phyloP scores from a whole-genome alignment of 1,140 invertebrate species.

The Chymomyza costata region DNA sequence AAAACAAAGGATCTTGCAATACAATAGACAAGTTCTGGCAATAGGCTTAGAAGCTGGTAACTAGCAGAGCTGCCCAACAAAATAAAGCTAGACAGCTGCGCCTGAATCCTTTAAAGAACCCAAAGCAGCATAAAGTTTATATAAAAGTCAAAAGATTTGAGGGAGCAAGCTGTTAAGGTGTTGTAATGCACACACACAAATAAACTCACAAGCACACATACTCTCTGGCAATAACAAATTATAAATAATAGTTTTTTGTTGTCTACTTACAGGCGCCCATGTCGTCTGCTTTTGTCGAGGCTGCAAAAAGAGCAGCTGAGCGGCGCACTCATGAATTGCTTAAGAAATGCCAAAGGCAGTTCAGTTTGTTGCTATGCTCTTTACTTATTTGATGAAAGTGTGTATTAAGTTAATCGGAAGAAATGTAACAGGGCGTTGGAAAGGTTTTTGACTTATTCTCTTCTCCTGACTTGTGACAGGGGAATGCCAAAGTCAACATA shows the following conservation, averaged over 20 bases:
- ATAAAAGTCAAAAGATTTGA: conserved; percentile 34
- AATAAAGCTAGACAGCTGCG: conserved; percentile 3
- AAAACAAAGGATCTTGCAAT: conserved; percentile 21
- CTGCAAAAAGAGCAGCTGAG: too few relatives aligned
- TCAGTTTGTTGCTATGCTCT: conserved; percentile 1
- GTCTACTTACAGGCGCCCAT: conserved; percentile 26
- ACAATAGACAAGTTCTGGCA: background rate
- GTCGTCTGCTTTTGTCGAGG: conserved; percentile 29
- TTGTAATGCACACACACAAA: background rate
- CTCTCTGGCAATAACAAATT: conserved; percentile 26
- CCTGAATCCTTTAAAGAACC: too few relatives aligned
- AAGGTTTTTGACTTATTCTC: too few relatives aligned
- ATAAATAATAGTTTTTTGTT: conserved; percentile 51
- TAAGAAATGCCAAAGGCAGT: conserved; percentile 1
- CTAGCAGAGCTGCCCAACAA: conserved; percentile 9
- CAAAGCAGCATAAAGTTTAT: conserved; percentile 19
- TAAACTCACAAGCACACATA: too few relatives aligned
- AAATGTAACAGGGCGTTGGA: too few relatives aligned
- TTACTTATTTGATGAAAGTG: too few relatives aligned
- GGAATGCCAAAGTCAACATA: too few relatives aligned
- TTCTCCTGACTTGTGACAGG: too few relatives aligned
- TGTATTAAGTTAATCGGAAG: too few relatives aligned
- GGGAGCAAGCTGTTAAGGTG: background rate
- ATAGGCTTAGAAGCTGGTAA: conserved; percentile 41
- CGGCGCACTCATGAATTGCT: too few relatives aligned